Evolutionary conservation across 2,888 invertebrate species (phyloP), one percentile per base, ranked within the genome.

Genomic region (Pyrocoelia pectoralis): DNA sequence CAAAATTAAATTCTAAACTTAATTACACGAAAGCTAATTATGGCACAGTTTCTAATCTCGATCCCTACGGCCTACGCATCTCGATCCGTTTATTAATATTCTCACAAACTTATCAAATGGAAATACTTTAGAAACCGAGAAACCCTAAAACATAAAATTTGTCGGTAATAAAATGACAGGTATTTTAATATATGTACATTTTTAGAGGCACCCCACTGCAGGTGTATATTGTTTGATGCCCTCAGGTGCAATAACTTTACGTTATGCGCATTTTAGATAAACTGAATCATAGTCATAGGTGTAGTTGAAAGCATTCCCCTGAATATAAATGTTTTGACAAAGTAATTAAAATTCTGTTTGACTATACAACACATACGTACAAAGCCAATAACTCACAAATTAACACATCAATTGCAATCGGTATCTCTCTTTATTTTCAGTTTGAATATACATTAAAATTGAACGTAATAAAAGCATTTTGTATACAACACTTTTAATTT

Each of bases 221-320:
- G 41, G 13, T 41, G 41, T 13, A 41, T 41, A 46, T 10, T 46
- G 17, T 46, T 46, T 46, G 15, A 46, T 46, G 10, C 46, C 46
- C 18, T 15, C 18, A 46, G 46, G 46, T 46, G n/a, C 46, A 46
- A 17, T 17, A 46, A 46, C 46, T 46, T 33, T 2, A 33, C 33
- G 8, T 46, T 46, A 46, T 18, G 46, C n/a, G 46, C 46, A 46
- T 46, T 46, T 46, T 46, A 46, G 46, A 17, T 46, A 46, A 46
- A 17, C 43, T 18, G 46, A 46, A 46, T 46, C 15, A 46, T 46
- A 46, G 17, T 46, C 46, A 46, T 18, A 15, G 17, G 17, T 46
- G 46, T 46, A 46, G 46, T 15, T 46, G 46, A 14, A n/a, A 46
- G 46, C 46, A 17, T n/a, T 46, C 46, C 46, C 5, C 46, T 2